phyloP scores from a whole-genome alignment of 2,797 vertebrate species.

The Leucoraja ocellata region DNA sequence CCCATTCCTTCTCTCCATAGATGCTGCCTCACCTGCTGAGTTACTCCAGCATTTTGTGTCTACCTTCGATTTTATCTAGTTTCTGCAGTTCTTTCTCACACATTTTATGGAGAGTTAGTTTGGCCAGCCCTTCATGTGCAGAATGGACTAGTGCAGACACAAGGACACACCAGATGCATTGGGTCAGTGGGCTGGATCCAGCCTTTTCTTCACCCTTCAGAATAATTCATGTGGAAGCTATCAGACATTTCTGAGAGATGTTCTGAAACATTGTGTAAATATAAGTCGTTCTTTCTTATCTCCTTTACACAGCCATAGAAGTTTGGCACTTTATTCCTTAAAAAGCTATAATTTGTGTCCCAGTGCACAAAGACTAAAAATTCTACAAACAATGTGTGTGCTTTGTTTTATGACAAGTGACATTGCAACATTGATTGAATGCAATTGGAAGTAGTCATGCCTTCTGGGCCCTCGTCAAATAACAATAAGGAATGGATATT shows the following conservation, averaged over 20 bases:
- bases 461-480: background rate
- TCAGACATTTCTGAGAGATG: background rate
- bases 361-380: conserved; percentile 13
- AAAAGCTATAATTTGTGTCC: background rate
- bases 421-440: background rate
- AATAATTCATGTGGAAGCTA: background rate
- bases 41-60: no score
- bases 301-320: background rate
- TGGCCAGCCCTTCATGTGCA: no score
- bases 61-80: no score
- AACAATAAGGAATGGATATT: conserved; percentile 4
- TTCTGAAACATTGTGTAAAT: background rate
- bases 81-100: no score
- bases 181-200: no score
- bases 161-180: no score
- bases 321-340: conserved; percentile 3
- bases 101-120: no score
- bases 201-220: background rate
- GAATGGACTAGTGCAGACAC: no score
- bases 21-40: no score
- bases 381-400: background rate
- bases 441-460: background rate
- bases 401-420: conserved; percentile 16
- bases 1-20: no score
- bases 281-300: conserved; percentile 27